A percentile compares a stretch with the other conserved stretches of the same genome.
Conservation (phyloP, 2,888 invertebrate genomes). For the Diarsia dahlii region DNA sequence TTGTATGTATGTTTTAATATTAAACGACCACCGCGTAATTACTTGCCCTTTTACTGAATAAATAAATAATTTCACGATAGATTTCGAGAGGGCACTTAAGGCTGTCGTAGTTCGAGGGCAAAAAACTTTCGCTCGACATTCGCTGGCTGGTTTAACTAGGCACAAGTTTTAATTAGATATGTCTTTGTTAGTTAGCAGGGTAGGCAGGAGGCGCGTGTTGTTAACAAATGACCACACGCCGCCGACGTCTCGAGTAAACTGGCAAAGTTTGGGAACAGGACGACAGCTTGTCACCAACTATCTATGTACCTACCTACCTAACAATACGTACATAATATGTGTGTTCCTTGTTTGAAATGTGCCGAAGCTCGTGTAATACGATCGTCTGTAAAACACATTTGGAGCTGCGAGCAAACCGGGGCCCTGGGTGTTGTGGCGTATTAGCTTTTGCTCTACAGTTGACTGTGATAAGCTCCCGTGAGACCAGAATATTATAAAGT, state of each 20-base stretch:
- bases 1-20: neutral
- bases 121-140: slow-evolving; percentile 71
- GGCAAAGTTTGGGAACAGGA: slow-evolving; percentile 42
- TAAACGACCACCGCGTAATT: slow-evolving; percentile 1
- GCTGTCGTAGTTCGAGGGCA: slow-evolving; percentile 48
- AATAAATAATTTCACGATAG: slow-evolving; percentile 33
- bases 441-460: neutral
- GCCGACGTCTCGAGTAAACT: slow-evolving; percentile 45
- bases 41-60: neutral
- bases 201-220: slow-evolving; percentile 61
- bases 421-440: neutral
- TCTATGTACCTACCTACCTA: slow-evolving; percentile 1
- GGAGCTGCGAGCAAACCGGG: neutral
- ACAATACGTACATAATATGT: neutral
- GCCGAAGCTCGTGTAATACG: slow-evolving; percentile 9
- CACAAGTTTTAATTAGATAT: slow-evolving; percentile 79
- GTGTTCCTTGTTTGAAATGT: slow-evolving; percentile 26
- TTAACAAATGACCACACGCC: slow-evolving; percentile 63
- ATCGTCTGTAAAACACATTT: slow-evolving; percentile 21
- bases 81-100: slow-evolving; percentile 34
- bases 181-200: slow-evolving; percentile 71
- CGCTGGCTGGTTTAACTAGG: slow-evolving; percentile 65
- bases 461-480: slow-evolving; percentile 10
- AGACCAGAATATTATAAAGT: slow-evolving; percentile 30
- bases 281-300: slow-evolving; percentile 44